Evolutionary conservation across 2,888 invertebrate species (phyloP).

Genomic region (Phorcus lineatus): DNA sequence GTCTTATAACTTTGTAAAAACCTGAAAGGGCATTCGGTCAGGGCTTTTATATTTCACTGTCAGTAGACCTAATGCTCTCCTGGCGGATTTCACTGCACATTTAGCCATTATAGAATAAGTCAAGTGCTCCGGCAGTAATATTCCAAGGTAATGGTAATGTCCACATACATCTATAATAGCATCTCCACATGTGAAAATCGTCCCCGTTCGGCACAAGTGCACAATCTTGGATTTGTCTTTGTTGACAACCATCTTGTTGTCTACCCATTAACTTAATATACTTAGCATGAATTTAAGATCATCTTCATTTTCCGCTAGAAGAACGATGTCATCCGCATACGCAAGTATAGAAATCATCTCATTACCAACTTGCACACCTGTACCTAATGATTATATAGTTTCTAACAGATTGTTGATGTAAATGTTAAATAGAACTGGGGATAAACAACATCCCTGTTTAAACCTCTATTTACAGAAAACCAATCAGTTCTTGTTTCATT

Average conservation of each 20-base stretch:
- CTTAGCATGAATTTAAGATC: too few species aligned
- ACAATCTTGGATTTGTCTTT: neutral
- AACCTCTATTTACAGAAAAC: neutral
- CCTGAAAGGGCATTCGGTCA: conserved; percentile 6
- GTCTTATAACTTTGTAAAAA: conserved; percentile 25
- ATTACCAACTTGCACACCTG: too few species aligned
- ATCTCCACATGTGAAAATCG: neutral
- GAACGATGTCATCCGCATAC: too few species aligned
- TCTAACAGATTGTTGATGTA: too few species aligned
- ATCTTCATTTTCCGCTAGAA: too few species aligned
- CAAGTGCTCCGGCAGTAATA: conserved; percentile 16
- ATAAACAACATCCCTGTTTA: too few species aligned
- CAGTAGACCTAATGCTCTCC: conserved; percentile 20
- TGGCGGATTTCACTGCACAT: neutral
- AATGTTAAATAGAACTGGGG: too few species aligned
- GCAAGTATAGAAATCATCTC: too few species aligned
- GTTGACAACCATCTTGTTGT: neutral
- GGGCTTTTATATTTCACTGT: conserved; percentile 3
- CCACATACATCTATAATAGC: neutral
- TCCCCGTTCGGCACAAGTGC: neutral
- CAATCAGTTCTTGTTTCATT: neutral
- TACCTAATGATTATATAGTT: too few species aligned
- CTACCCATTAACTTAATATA: too few species aligned
- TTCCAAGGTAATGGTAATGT: neutral
- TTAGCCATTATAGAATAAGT: conserved; percentile 19